Base-by-base conservation (phyloP, 2,113 vertebrate genomes). In the Nothobranchius kuhntae region DNA sequence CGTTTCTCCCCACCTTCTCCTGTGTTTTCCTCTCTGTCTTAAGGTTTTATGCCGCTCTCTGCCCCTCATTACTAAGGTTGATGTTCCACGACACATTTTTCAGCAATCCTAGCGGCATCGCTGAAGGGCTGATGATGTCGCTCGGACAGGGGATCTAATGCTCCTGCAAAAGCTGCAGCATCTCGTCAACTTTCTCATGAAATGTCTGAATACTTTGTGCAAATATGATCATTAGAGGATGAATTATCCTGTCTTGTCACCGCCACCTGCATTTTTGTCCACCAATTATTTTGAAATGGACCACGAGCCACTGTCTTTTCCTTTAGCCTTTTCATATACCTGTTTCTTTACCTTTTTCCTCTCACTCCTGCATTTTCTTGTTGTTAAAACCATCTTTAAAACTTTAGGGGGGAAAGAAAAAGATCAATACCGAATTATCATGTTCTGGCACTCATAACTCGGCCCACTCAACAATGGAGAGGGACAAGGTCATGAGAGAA, bases 401-500 rank as follows among this genome's bases (percentile, higher is more conserved):
- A 76, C 68, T 84, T 86, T 80, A 75, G 77, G 1, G 30, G 56
- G 40, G 58, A 62, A 71, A 80, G 88, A 87, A 86, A 17, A 3
- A 85, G 92, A 95, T 96, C 94, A 92, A 95, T 95, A 94, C 91
- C 89, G 92, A 94, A 95, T 94, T 92, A 94, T 94, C 94, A 94
- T 93, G 93, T 94, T 92, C 91, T 91, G 71, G 87, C 92, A 84
- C 93, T 95, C 94, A 95, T 96, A 95, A 96, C 90, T 95, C 86
- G 93, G 91, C 90, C 89, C 88, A 81, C 91, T 93, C 93, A 89
- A 94, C 95, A 93, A 94, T 94, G 93, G 92, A 92, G 94, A 92
- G 93, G 94, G 94, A 95, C 94, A 95, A 95, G 94, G 95, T 96
- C 95, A 94, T 83, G 84, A 90, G 93, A 95, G 95, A 95, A 96